phyloP scores from a whole-genome alignment of 2,113 vertebrate genomes.

The Narcine bancroftii region DNA sequence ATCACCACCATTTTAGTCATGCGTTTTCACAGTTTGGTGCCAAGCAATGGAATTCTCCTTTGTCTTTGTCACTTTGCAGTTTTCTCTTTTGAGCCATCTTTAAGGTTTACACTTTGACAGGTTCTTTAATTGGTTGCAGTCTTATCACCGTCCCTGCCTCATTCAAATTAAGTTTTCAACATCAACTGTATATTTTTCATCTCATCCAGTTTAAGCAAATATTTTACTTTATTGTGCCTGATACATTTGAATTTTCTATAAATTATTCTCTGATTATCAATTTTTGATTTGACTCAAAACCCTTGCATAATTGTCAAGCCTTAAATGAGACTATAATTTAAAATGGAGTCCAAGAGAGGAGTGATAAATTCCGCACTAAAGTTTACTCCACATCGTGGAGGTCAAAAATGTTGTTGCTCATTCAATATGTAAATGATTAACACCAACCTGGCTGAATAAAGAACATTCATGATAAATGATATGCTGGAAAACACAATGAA shows the following conservation, averaged over 20 bases:
- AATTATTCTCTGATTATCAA: neutral
- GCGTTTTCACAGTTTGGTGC: too few relatives aligned
- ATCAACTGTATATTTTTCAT: neutral
- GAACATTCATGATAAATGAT: neutral
- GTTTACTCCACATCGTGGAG: neutral
- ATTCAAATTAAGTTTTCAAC: neutral
- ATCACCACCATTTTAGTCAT: too few relatives aligned
- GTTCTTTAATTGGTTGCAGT: too few relatives aligned
- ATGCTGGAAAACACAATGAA: neutral
- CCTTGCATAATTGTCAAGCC: neutral
- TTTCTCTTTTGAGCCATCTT: too few relatives aligned
- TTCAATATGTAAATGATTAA: neutral
- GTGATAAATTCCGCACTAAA: neutral
- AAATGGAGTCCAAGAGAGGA: neutral
- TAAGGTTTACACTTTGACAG: too few relatives aligned
- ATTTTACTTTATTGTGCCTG: neutral
- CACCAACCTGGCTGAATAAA: neutral
- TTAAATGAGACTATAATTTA: neutral
- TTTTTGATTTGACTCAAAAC: neutral
- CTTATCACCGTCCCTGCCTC: neutral
- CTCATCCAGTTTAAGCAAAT: neutral
- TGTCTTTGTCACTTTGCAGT: too few relatives aligned
- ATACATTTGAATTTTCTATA: neutral
- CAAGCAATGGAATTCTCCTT: neutral
- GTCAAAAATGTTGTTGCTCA: neutral